Evolutionary conservation across 2,888 invertebrate genomes (phyloP).

Genomic region (Nephrotoma guestfalica): DNA sequence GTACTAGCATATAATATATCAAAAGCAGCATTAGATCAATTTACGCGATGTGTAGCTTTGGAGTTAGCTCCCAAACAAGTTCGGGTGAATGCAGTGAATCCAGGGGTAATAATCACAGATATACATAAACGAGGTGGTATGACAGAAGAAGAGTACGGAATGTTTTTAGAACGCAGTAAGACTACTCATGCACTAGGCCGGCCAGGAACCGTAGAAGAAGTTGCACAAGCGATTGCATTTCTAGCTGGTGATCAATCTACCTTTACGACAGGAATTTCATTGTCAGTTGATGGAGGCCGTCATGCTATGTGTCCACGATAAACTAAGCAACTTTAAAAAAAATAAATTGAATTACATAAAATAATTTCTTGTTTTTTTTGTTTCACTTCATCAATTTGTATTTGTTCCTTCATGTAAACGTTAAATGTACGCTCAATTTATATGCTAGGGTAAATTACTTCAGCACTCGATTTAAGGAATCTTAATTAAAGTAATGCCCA

Average conservation of each 20-base stretch:
- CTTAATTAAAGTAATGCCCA: too few species aligned
- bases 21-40: constrained; percentile 79
- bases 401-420: too few species aligned
- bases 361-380: too few species aligned
- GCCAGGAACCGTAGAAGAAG: constrained; percentile 61
- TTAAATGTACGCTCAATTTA: too few species aligned
- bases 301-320: constrained; percentile 70
- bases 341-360: background rate
- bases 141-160: constrained; percentile 54
- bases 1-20: constrained; percentile 77
- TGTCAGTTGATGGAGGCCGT: constrained; percentile 84
- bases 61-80: constrained; percentile 60
- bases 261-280: constrained; percentile 68
- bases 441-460: too few species aligned
- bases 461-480: too few species aligned
- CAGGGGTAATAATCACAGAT: constrained; percentile 76
- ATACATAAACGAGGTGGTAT: constrained; percentile 61
- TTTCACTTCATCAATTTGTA: too few species aligned
- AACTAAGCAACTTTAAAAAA: background rate
- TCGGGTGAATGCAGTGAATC: constrained; percentile 75
- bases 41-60: constrained; percentile 75
- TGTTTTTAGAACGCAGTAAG: constrained; percentile 61
- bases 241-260: constrained; percentile 66
- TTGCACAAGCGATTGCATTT: constrained; percentile 70
- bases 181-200: constrained; percentile 75